Evolutionary conservation across 2,888 invertebrate species (phyloP).

Genomic region (Zootermopsis nevadensis): DNA sequence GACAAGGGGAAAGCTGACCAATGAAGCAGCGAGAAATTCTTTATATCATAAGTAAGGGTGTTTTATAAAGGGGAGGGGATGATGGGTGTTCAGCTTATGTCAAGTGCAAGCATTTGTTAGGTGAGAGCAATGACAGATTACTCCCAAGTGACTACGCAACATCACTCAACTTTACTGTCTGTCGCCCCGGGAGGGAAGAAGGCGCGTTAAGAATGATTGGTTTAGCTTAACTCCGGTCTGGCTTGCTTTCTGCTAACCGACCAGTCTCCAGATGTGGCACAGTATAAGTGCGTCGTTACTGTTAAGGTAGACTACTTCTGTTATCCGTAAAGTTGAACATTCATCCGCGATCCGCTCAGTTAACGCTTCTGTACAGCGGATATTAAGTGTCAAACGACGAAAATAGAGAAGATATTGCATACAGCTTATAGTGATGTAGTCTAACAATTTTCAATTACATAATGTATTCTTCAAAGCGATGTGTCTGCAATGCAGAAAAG

Average conservation of each 20-base stretch:
- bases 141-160: not conserved
- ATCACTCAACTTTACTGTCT: conserved; percentile 9
- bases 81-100: conserved; percentile 8
- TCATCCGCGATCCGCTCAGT: not conserved
- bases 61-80: not conserved
- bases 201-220: not conserved
- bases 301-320: not conserved
- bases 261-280: not conserved
- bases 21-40: conserved; percentile 8
- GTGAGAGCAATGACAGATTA: conserved; percentile 11
- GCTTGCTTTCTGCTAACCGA: not conserved
- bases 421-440: not conserved
- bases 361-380: not conserved
- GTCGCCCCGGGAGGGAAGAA: not conserved
- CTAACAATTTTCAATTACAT: not conserved
- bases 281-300: not conserved
- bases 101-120: conserved; percentile 1
- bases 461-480: not conserved
- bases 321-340: not conserved
- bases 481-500: too few species aligned
- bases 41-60: conserved; percentile 10
- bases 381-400: conserved; percentile 28
- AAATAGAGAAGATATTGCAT: not conserved
- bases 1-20: not conserved
- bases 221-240: not conserved